Evolutionary conservation across 2,797 vertebrate species (phyloP).

Genomic region (Nannoperca australis): DNA sequence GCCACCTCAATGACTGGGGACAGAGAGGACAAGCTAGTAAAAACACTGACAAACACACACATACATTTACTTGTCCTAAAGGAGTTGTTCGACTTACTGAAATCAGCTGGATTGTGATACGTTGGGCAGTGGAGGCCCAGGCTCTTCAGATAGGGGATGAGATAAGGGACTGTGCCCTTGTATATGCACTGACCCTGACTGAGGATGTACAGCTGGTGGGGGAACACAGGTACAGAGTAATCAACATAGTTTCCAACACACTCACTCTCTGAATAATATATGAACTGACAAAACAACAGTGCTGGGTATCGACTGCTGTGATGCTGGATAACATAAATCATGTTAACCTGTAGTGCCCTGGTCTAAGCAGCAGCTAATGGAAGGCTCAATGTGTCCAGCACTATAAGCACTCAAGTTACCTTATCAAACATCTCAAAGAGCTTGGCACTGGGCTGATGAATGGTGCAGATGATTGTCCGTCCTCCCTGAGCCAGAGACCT

Average conservation of each 20-base stretch:
- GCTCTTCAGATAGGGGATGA: constrained; percentile 98
- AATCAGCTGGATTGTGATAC: constrained; percentile 98
- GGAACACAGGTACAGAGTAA: constrained; percentile 53
- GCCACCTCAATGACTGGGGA: constrained; percentile 96
- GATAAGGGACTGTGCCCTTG: constrained; percentile 94
- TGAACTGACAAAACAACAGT: constrained; percentile 57
- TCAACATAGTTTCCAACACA: constrained; percentile 54
- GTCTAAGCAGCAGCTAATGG: constrained; percentile 56
- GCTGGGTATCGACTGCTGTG: constrained; percentile 26
- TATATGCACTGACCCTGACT: constrained; percentile 99
- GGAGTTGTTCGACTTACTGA: constrained; percentile 88
- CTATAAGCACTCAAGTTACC: constrained; percentile 80
- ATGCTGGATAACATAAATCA: constrained; percentile 50
- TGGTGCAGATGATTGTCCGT: constrained; percentile 98
- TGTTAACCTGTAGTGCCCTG: constrained; percentile 21
- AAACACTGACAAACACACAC: constrained; percentile 3
- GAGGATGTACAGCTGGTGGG: constrained; percentile 94
- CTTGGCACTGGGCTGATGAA: constrained; percentile 99
- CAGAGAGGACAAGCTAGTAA: constrained; percentile 38
- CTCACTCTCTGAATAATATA: constrained; percentile 58
- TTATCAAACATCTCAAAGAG: constrained; percentile 99
- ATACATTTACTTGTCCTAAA: neutral
- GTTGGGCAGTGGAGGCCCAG: constrained; percentile 97
- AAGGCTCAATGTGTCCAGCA: constrained; percentile 22
- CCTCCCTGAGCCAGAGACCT: constrained; percentile 96